Evolutionary conservation across 2,888 invertebrate genomes (phyloP), one percentile per base, ranked within the genome.

Genomic region (Choreutis nemorana): DNA sequence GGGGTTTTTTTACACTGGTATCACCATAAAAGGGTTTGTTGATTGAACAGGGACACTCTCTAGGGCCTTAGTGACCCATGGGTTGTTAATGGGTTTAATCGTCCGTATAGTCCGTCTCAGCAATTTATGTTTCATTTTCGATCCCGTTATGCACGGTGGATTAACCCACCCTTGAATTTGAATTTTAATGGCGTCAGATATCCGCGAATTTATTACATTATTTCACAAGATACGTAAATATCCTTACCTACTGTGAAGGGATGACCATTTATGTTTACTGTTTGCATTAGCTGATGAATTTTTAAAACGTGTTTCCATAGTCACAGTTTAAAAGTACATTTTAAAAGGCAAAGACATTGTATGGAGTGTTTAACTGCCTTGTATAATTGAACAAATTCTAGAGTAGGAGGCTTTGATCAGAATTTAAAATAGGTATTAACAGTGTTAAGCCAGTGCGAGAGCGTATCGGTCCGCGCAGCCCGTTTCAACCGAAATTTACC

Each of bases 51-150:
- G 57, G 54, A 50, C 47, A 45, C 49, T 50, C 49, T 54, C 45
- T 47, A 31, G 51, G 62, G 59, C 53, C 56, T 58, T 47, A 52
- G 55, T 66, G 70, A 66, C 67, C 68, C 63, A 55, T 55, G 60
- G 49, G 50, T 58, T 65, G 77, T 77, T 78, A 78, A 78, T 78
- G 67, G 72, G 59, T 57, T 73, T 77, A 78, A 78, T 78, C 70
- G 75, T 59, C 62, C 55, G 58, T 55, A 62, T 59, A 64, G 72
- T 73, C 67, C 66, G 58, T 68, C 62, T 60, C 50, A 48, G 52
- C 67, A 67, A 77, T 77, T 78, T 78, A 78, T 77, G 78, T 73
- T 73, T 75, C 73, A 77, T 78, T 77, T 73, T 75, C 72, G 73
- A 77, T 78, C 72, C 71, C 62, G 66, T 73, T 77, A 73, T 65